Base-by-base conservation (phyloP, 2,113 vertebrate species). In the Ariopsis seemanni region DNA sequence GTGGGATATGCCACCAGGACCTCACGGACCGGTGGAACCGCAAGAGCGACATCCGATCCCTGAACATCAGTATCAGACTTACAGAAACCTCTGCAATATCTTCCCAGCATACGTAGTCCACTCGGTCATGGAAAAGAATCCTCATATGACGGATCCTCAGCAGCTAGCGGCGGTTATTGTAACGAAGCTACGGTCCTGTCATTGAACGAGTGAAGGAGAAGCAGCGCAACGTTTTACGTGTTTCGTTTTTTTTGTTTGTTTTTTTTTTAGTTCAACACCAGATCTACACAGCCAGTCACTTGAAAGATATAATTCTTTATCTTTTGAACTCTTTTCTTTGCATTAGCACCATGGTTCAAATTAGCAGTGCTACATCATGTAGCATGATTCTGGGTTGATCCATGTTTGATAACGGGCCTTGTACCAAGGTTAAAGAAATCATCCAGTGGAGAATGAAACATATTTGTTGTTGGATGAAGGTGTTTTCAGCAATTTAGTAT, bases 1-100 rank as follows among this genome's bases (percentile, higher is more conserved):
- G 14, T 99, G 98, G 98, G 96, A 97, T 87, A 95, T 93, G 87
- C 92, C 96, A 78, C 90, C 93, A 27, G 62, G 63, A 30, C 20
- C 63, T 84, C 90, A 89, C 7, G 85, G 87, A 30, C 85, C 67
- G 10, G 30, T 85, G 65, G 97, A 99, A 90, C 97, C 96, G 34
- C 96, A 94, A 88, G 98, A 99, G 85, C 96, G 96, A 71, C 96
- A 96, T 34, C 93, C 96, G 87, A 97, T 99, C 90, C 97, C 97
- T 71, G 98, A 99, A 85, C 97, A 99, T 89, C 98, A 98, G 92
- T 99, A 98, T 94, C 98, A 99, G 93, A 98, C 97, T 11, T 99
- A 99, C 91, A 97, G 98, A 91, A 99, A 99, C 93, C 97, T 99
- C 91, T 99, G 97, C 94, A 99, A 99, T 95, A 99, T 99, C 91